Conservation (phyloP, 2,888 invertebrate genomes). For the Leucophora obtusa region DNA sequence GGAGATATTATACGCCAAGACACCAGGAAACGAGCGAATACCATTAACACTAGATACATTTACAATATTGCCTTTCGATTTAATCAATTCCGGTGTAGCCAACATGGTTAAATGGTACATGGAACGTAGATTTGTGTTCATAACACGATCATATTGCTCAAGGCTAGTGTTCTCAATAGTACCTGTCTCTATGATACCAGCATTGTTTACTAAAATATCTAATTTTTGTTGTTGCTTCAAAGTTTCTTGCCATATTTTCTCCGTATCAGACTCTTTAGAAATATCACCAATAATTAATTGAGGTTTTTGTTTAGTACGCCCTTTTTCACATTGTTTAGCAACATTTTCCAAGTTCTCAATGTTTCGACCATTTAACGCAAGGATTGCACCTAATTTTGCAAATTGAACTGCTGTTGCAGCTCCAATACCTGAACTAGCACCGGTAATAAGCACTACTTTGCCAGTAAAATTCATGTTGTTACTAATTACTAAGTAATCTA, state of each 20-base stretch:
- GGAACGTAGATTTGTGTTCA: slow-evolving; percentile 91
- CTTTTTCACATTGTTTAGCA: slow-evolving; percentile 78
- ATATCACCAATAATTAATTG: slow-evolving; percentile 83
- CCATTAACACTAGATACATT: slow-evolving; percentile 97
- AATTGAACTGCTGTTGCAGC: slow-evolving; percentile 84
- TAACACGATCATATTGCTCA: slow-evolving; percentile 90
- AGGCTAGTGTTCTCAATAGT: slow-evolving; percentile 89
- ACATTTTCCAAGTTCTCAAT: slow-evolving; percentile 83
- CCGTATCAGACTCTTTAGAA: slow-evolving; percentile 80
- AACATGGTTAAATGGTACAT: slow-evolving; percentile 89
- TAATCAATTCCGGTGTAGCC: slow-evolving; percentile 89
- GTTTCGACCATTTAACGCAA: slow-evolving; percentile 85
- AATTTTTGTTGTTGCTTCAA: slow-evolving; percentile 84
- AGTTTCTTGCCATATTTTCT: slow-evolving; percentile 83
- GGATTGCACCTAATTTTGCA: slow-evolving; percentile 82
- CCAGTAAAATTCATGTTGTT: slow-evolving; percentile 70
- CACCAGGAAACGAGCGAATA: slow-evolving; percentile 90
- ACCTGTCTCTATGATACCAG: slow-evolving; percentile 90
- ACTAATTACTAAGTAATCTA: background rate
- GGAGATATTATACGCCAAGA: slow-evolving; percentile 94
- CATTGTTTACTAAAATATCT: slow-evolving; percentile 91
- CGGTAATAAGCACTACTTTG: slow-evolving; percentile 82
- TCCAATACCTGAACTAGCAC: slow-evolving; percentile 89
- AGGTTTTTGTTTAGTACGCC: slow-evolving; percentile 79
- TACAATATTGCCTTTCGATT: slow-evolving; percentile 90